These are phyloP conservation scores for Trissolcus basalis DNA, from an alignment of 1,140 invertebrate species.

Conservation along the genomic window DNA sequence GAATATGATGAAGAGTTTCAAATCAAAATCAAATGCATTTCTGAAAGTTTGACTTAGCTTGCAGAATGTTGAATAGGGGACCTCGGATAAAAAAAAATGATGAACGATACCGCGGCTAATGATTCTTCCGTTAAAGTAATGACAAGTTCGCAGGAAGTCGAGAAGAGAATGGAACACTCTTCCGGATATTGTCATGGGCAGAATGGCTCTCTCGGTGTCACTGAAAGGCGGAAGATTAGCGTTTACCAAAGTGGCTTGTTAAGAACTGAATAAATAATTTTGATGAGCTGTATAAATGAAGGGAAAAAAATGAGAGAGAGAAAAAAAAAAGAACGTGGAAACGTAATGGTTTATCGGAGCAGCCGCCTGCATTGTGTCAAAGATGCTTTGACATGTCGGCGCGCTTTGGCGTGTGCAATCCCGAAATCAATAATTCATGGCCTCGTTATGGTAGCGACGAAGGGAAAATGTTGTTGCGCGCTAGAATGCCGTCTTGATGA, in stretches of 20 bases:
- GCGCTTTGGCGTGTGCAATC: conserved; percentile 1
- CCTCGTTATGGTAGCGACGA: conserved; percentile 16
- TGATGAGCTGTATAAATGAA: no score
- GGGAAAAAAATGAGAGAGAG: no score
- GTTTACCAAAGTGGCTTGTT: conserved; percentile 39
- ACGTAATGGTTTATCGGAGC: no score
- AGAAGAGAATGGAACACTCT: conserved; percentile 30
- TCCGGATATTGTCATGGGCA: conserved; percentile 12
- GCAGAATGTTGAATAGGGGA: no score
- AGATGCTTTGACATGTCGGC: neutral
- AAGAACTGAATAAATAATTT: conserved; percentile 40
- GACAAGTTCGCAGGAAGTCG: conserved; percentile 17
- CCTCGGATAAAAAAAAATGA: no score
- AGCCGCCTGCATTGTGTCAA: conserved; percentile 4
- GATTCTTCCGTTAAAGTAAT: conserved; percentile 32
- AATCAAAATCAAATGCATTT: no score
- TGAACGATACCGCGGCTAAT: conserved; percentile 1
- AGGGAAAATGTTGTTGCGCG: conserved; percentile 13
- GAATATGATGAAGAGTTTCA: no score
- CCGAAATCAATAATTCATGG: conserved; percentile 36
- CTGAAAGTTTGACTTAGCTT: no score
- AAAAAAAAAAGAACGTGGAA: no score
- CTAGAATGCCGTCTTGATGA: neutral
- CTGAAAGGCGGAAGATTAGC: conserved; percentile 31
- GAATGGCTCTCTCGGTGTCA: conserved; percentile 8